Conservation (phyloP, 2,113 vertebrate species). For the Procavia capensis region DNA sequence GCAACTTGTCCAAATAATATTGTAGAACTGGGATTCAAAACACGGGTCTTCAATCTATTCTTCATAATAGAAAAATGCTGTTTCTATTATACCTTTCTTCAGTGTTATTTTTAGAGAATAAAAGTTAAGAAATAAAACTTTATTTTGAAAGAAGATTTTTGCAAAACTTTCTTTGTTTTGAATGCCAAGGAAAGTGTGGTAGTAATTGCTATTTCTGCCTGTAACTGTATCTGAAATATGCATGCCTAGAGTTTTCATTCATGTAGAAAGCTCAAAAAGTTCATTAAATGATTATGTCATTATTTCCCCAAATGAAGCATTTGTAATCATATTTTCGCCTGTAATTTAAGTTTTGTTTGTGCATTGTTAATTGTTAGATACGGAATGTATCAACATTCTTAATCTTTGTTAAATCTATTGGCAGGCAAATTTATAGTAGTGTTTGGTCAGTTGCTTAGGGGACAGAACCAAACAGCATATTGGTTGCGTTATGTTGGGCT, state of each 20-base stretch:
- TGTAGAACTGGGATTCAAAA: background rate
- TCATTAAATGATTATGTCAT: conserved; percentile 48
- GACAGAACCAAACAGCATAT: conserved; percentile 70
- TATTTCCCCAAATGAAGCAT: conserved; percentile 26
- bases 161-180: conserved; percentile 12
- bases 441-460: conserved; percentile 79
- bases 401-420: conserved; percentile 69
- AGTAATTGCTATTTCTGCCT: conserved; percentile 45
- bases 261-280: conserved; percentile 8
- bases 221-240: conserved; percentile 29
- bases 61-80: too few relatives aligned
- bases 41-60: background rate
- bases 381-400: conserved; percentile 70
- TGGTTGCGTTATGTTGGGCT: conserved; percentile 71
- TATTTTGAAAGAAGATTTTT: conserved; percentile 50
- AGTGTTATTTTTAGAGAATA: conserved; percentile 4
- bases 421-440: background rate
- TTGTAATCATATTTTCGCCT: conserved; percentile 54
- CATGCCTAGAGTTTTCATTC: conserved; percentile 53
- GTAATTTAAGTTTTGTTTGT: conserved; percentile 69
- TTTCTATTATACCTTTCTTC: background rate
- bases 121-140: background rate
- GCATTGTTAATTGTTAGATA: conserved; percentile 60
- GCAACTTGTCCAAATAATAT: background rate
- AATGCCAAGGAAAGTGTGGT: conserved; percentile 46